Evolutionary conservation across 2,888 invertebrate genomes (phyloP).

Genomic region (Myathropa florea): DNA sequence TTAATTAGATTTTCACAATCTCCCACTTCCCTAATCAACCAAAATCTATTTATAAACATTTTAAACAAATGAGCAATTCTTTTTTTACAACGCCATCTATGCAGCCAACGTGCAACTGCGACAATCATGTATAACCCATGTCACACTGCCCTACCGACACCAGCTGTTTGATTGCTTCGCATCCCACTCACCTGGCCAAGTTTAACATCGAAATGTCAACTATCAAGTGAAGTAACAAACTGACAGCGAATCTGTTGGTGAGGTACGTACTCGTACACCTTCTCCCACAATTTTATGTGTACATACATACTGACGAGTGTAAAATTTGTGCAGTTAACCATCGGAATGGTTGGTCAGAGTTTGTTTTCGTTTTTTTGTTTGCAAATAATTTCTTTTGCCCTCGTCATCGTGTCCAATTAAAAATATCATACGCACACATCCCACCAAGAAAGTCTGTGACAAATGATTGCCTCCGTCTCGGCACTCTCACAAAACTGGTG

Average conservation of each 20-base stretch:
- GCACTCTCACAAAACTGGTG: neutral
- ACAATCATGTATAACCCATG: neutral
- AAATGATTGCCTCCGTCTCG: neutral
- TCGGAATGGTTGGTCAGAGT: slow-evolving; percentile 4
- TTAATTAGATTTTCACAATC: too few relatives aligned
- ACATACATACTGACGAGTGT: neutral
- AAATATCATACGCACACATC: neutral
- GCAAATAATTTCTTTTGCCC: slow-evolving; percentile 12
- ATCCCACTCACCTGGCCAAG: neutral
- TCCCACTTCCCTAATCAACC: too few relatives aligned
- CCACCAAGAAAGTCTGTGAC: neutral
- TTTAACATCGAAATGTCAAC: neutral
- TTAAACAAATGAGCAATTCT: neutral
- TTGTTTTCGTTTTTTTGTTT: slow-evolving; percentile 43
- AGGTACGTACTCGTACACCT: neutral
- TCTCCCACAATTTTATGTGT: neutral
- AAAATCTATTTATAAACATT: too few relatives aligned
- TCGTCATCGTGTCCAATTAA: neutral
- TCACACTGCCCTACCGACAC: slow-evolving; percentile 20
- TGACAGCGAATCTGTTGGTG: slow-evolving; percentile 31
- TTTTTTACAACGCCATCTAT: slow-evolving; percentile 27
- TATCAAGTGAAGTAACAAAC: slow-evolving; percentile 1
- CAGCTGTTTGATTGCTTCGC: slow-evolving; percentile 28
- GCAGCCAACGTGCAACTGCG: neutral
- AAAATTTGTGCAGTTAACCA: neutral